Evolutionary conservation across 2,888 invertebrate species (phyloP).

Genomic region (Hemistola chrysoprasaria): DNA sequence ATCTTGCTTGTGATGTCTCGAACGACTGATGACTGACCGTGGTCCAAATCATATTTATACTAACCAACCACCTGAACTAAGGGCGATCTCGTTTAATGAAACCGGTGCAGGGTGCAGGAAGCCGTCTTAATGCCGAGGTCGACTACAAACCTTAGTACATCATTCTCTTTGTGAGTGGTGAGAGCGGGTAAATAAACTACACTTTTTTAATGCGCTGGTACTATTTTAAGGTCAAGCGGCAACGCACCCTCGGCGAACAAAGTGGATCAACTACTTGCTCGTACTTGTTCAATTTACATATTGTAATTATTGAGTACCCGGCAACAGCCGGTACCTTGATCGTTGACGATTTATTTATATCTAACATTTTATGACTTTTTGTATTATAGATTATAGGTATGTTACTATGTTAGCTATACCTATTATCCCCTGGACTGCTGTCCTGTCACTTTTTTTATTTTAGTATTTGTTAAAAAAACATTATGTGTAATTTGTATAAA

Average conservation of each 20-base stretch:
- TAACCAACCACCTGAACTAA: conserved; percentile 46
- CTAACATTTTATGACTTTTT: too few relatives aligned
- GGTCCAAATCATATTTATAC: conserved; percentile 52
- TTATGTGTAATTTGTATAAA: too few relatives aligned
- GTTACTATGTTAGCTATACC: too few relatives aligned
- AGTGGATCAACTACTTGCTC: conserved; percentile 16
- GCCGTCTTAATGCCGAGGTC: conserved; percentile 59
- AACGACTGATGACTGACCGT: conserved; percentile 53
- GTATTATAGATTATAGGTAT: too few relatives aligned
- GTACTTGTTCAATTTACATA: conserved; percentile 1
- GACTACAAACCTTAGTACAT: conserved; percentile 46
- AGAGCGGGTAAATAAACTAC: conserved; percentile 21
- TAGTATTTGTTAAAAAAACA: too few relatives aligned
- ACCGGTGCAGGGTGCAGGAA: conserved; percentile 63
- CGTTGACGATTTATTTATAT: too few relatives aligned
- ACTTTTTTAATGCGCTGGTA: conserved; percentile 14
- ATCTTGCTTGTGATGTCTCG: conserved; percentile 54
- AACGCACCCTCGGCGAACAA: conserved; percentile 19
- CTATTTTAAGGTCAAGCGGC: conserved; percentile 29
- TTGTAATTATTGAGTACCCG: too few relatives aligned
- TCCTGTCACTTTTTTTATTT: too few relatives aligned
- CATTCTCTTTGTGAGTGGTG: conserved; percentile 33
- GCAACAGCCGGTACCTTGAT: too few relatives aligned
- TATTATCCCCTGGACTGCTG: too few relatives aligned
- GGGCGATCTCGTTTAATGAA: conserved; percentile 54